These are phyloP conservation scores for Tupaia chinensis DNA, from an alignment of 2,113 vertebrate genomes.

Conservation along the genomic window DNA sequence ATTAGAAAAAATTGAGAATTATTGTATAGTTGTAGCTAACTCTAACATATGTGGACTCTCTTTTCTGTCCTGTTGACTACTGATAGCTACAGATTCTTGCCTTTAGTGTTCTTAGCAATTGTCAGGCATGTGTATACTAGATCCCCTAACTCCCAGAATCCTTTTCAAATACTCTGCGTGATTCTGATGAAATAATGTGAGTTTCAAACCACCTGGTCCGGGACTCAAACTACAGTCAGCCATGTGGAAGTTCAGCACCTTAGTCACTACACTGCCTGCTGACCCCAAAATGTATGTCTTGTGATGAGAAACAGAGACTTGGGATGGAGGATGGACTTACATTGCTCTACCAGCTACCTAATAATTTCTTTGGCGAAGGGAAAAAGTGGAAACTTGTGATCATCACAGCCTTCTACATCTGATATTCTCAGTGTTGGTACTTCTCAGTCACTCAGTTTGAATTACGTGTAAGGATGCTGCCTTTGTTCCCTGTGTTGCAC, in stretches of 20 bases:
- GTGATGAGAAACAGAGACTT: not conserved
- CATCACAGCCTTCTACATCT: not conserved
- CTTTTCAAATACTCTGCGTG: not conserved
- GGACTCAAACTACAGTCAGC: too few species aligned
- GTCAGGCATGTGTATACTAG: not conserved
- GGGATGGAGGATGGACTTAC: not conserved
- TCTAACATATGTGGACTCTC: not conserved
- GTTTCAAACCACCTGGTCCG: too few species aligned
- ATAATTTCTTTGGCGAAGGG: not conserved
- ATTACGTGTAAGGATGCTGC: not conserved
- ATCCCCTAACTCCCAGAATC: not conserved
- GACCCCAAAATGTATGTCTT: not conserved
- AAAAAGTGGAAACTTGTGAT: not conserved
- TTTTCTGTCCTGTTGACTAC: not conserved
- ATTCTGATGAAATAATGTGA: not conserved
- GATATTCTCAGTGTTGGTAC: not conserved
- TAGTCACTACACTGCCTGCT: too few species aligned
- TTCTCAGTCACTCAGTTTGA: not conserved
- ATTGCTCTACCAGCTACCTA: not conserved
- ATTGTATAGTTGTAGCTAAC: not conserved
- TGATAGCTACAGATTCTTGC: not conserved
- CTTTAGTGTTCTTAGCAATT: not conserved
- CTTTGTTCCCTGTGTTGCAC: not conserved
- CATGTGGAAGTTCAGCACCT: too few species aligned
- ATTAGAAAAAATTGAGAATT: not conserved